A percentile compares a stretch with the other conserved stretches of the same genome.
Conservation (phyloP, 1,140 invertebrate genomes). For the Laupala kohalensis region DNA sequence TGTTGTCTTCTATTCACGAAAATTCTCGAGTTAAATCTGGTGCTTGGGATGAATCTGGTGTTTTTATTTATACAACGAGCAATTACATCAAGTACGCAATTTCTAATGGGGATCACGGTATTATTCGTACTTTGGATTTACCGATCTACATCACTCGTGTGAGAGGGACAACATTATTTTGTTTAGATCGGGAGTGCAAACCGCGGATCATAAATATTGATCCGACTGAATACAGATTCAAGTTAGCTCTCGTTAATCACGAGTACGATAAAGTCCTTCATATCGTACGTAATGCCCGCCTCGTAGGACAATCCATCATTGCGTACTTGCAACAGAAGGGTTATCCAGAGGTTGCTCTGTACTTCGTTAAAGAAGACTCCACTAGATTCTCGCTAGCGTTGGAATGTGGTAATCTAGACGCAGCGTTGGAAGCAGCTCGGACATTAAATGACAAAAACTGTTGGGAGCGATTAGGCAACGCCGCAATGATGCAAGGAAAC, state of each 20-base stretch:
- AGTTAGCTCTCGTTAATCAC: conserved; percentile 88
- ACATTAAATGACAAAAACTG: conserved; percentile 85
- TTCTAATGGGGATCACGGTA: conserved; percentile 93
- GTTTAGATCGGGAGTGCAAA: conserved; percentile 83
- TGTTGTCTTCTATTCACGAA: conserved; percentile 85
- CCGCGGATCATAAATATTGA: conserved; percentile 88
- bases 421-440: conserved; percentile 84
- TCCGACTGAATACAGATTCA: conserved; percentile 97
- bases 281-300: conserved; percentile 91
- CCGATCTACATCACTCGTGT: conserved; percentile 94
- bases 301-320: conserved; percentile 98
- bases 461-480: conserved; percentile 92
- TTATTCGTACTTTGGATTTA: conserved; percentile 92
- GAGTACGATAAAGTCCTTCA: conserved; percentile 96
- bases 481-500: conserved; percentile 87
- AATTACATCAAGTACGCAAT: conserved; percentile 98
- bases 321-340: conserved; percentile 98
- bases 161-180: conserved; percentile 86
- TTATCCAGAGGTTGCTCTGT: conserved; percentile 96
- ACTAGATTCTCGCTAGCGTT: conserved; percentile 91
- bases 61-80: conserved; percentile 97
- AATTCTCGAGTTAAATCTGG: conserved; percentile 94
- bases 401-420: conserved; percentile 97
- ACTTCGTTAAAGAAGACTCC: conserved; percentile 99
- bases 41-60: conserved; percentile 93